Evolutionary conservation across 2,797 vertebrate genomes (phyloP).

Genomic region (Numenius phaeopus): DNA sequence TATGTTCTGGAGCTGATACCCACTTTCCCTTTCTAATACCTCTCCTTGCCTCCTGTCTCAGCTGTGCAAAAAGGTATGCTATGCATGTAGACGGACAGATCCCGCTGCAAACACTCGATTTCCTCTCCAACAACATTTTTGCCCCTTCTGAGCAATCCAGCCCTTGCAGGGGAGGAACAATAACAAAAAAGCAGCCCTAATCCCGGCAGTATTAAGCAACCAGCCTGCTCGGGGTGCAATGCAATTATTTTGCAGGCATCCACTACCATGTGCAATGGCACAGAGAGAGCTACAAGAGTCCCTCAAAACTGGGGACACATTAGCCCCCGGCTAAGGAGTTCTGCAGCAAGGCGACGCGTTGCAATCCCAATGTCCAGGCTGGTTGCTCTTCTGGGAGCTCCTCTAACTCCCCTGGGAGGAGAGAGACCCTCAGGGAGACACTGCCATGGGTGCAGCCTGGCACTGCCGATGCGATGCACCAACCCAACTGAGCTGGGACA

Average conservation of each 20-base stretch:
- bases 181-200: not conserved
- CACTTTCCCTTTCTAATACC: too few relatives aligned
- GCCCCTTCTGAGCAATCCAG: not conserved
- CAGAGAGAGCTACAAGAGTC: fast-evolving
- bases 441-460: fast-evolving
- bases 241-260: not conserved
- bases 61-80: fast-evolving
- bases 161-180: not conserved
- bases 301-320: fast-evolving
- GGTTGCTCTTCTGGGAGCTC: not conserved
- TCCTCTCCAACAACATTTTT: not conserved
- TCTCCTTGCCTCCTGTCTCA: not conserved
- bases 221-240: not conserved
- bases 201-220: not conserved
- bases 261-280: fast-evolving
- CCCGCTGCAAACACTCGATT: not conserved
- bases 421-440: not conserved
- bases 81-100: fast-evolving
- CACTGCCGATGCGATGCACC: fast-evolving
- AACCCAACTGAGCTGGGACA: not conserved
- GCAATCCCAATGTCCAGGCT: not conserved
- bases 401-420: not conserved
- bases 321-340: not conserved
- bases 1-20: not conserved
- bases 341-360: fast-evolving